Evolutionary conservation across 2,797 vertebrate species (phyloP).

Genomic region (Micromesistius poutassou): DNA sequence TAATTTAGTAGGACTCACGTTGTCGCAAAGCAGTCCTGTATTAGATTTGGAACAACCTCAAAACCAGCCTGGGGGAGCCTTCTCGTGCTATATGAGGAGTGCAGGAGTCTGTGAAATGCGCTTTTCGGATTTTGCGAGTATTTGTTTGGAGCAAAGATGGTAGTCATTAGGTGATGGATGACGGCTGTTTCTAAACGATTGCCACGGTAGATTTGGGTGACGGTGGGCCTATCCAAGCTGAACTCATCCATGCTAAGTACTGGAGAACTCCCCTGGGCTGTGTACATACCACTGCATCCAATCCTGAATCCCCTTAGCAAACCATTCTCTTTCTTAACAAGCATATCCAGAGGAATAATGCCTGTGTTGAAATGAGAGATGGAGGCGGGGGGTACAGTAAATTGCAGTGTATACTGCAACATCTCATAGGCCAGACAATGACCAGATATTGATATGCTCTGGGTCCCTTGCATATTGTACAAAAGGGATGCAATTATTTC

Average conservation of each 20-base stretch:
- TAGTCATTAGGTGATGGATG: not conserved
- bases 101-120: not conserved
- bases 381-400: not conserved
- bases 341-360: not conserved
- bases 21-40: not conserved
- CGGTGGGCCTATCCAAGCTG: not conserved
- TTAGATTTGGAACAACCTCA: not conserved
- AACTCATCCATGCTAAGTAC: not conserved
- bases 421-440: not conserved
- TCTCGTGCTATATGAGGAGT: not conserved
- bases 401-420: not conserved
- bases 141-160: not conserved
- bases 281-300: not conserved
- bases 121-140: not conserved
- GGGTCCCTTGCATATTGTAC: not conserved
- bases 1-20: not conserved
- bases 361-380: not conserved
- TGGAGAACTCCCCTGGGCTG: not conserved
- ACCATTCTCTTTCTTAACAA: not conserved
- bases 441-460: not conserved
- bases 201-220: slow-evolving; percentile 5
- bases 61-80: not conserved
- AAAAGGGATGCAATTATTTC: not conserved
- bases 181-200: not conserved
- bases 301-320: not conserved